phyloP scores from a whole-genome alignment of 2,888 invertebrate genomes.

The Cordilura impudica region DNA sequence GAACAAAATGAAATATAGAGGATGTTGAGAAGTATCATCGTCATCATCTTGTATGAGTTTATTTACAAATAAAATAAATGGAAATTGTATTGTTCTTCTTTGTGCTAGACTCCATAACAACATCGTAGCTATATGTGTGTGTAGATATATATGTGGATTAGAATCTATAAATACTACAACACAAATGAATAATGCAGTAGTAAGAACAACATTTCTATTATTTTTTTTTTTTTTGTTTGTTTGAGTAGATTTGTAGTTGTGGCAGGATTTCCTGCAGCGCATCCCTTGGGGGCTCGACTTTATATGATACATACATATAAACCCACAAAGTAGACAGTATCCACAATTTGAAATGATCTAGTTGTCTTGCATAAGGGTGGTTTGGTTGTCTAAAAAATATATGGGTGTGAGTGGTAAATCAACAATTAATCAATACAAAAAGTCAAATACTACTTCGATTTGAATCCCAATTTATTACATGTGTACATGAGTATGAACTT shows the following conservation, averaged over 20 bases:
- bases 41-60: conserved; percentile 23
- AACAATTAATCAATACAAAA: conserved; percentile 61
- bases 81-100: conserved; percentile 53
- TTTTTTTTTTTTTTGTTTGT: conserved; percentile 1
- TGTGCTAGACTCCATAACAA: conserved; percentile 39
- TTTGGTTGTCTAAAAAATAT: neutral
- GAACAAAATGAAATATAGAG: conserved; percentile 52
- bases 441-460: conserved; percentile 54
- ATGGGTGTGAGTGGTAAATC: conserved; percentile 46
- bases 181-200: conserved; percentile 46
- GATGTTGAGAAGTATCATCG: conserved; percentile 44
- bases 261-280: conserved; percentile 61
- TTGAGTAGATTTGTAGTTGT: conserved; percentile 47
- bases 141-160: conserved; percentile 47
- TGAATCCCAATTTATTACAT: conserved; percentile 17
- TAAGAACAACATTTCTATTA: conserved; percentile 1
- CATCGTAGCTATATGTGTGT: conserved; percentile 18
- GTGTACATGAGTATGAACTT: conserved; percentile 12
- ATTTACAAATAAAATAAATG: conserved; percentile 57
- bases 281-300: conserved; percentile 55
- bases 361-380: conserved; percentile 43
- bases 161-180: conserved; percentile 53
- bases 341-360: conserved; percentile 51
- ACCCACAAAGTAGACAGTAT: conserved; percentile 12
- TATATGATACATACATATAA: too few species aligned